A percentile compares a stretch with the other conserved stretches of the same genome.
Evolutionary conservation across 2,888 invertebrate genomes (phyloP).

Genomic region (Scaptomyza cyrtandrae): DNA sequence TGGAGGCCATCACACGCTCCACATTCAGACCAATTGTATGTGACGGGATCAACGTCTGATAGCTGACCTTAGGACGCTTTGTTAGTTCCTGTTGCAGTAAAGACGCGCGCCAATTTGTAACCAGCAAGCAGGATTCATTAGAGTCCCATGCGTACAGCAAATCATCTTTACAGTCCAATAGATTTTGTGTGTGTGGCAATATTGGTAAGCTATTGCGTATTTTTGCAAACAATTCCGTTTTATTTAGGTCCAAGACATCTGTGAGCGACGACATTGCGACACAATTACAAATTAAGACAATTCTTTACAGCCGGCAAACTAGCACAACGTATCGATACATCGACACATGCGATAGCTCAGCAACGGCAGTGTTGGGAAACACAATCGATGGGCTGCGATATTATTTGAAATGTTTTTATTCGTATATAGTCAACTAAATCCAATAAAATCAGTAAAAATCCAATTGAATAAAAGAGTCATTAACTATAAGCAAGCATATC

Average conservation of each 20-base stretch:
- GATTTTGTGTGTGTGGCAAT: slow-evolving; percentile 86
- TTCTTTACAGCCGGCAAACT: slow-evolving; percentile 20
- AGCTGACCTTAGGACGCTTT: slow-evolving; percentile 60
- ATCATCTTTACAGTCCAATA: slow-evolving; percentile 87
- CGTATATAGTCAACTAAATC: no score
- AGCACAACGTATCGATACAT: slow-evolving; percentile 11
- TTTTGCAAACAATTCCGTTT: slow-evolving; percentile 86
- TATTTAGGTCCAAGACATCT: slow-evolving; percentile 86
- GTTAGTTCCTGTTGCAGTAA: slow-evolving; percentile 68
- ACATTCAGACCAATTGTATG: slow-evolving; percentile 88
- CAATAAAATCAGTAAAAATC: no score
- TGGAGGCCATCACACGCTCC: slow-evolving; percentile 87
- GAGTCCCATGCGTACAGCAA: slow-evolving; percentile 88
- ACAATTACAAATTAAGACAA: slow-evolving; percentile 26
- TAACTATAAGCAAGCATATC: neutral
- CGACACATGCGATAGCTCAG: neutral
- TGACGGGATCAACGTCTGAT: slow-evolving; percentile 88
- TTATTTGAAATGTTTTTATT: neutral
- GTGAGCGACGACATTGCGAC: slow-evolving; percentile 83
- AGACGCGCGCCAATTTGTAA: slow-evolving; percentile 86
- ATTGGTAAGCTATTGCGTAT: slow-evolving; percentile 86
- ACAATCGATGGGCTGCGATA: neutral
- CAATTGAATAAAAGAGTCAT: neutral
- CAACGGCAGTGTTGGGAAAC: neutral
- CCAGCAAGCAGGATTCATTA: slow-evolving; percentile 86